Conservation (phyloP, 53 echinoderm and acorn worm genomes). For the Patiria pectinifera region DNA sequence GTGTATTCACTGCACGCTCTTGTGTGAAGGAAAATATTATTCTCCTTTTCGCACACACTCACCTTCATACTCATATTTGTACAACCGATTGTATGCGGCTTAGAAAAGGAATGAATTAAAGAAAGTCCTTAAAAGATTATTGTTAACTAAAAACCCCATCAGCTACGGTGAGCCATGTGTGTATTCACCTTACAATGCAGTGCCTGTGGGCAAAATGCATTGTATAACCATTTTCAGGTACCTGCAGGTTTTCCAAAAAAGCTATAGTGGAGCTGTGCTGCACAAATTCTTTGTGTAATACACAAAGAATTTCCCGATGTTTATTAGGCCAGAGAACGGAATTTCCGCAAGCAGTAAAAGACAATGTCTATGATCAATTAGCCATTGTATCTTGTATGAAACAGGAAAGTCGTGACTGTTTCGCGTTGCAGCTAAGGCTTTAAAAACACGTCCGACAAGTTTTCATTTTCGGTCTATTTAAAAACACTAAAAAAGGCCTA, state of each 20-base stretch:
- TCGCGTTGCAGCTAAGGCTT: too few species aligned
- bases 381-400: too few species aligned
- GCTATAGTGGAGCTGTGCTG: not conserved
- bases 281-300: too few species aligned
- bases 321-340: too few species aligned
- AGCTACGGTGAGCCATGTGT: not conserved
- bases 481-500: too few species aligned
- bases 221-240: not conserved
- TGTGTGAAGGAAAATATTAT: not conserved
- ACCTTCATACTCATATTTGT: conserved; percentile 31
- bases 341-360: too few species aligned
- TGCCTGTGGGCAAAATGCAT: not conserved
- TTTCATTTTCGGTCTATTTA: too few species aligned
- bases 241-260: not conserved
- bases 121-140: not conserved
- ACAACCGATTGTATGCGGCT: conserved; percentile 31
- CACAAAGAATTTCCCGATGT: too few species aligned
- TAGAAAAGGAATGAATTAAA: not conserved
- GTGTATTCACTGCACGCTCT: not conserved
- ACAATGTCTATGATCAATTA: too few species aligned
- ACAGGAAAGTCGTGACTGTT: too few species aligned
- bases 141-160: not conserved
- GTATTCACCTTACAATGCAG: not conserved
- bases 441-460: too few species aligned
- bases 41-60: not conserved